Evolutionary conservation across 2,113 vertebrate species (phyloP).

Genomic region (Coptodon rendalli): DNA sequence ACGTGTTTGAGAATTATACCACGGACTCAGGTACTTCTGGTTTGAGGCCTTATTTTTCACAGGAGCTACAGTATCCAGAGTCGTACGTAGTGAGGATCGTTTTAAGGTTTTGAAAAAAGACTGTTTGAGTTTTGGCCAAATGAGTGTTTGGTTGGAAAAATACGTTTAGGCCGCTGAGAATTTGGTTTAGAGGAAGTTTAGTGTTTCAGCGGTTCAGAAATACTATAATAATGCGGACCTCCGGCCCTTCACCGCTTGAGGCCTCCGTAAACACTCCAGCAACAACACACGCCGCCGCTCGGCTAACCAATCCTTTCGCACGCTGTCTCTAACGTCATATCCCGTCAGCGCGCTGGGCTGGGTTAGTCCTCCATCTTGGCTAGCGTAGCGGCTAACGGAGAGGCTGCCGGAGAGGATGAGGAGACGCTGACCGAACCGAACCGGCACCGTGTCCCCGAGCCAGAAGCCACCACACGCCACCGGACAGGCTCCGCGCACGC

Average conservation of each 20-base stretch:
- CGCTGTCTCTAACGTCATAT: slow-evolving; percentile 58
- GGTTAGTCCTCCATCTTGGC: slow-evolving; percentile 82
- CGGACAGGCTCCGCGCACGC: background rate
- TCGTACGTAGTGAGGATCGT: background rate
- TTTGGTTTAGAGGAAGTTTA: background rate
- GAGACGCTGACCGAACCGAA: background rate
- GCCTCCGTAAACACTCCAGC: slow-evolving; percentile 61
- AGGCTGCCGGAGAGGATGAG: background rate
- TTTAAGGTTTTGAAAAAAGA: background rate
- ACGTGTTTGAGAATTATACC: background rate
- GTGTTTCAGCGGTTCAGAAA: background rate
- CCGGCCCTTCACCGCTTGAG: background rate
- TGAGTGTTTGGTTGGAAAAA: background rate
- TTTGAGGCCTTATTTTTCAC: background rate
- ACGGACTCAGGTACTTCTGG: background rate
- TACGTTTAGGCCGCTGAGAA: background rate
- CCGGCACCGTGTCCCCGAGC: background rate
- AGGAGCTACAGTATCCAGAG: background rate
- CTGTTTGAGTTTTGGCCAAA: background rate
- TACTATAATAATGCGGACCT: background rate
- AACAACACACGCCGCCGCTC: slow-evolving; percentile 64
- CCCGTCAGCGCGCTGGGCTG: slow-evolving; percentile 58
- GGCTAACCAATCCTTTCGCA: slow-evolving; percentile 16
- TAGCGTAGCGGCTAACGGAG: background rate
- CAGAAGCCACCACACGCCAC: background rate